These are phyloP conservation scores for Drosophila burlai DNA, from an alignment of 1,140 invertebrate genomes.

Conservation along the genomic window DNA sequence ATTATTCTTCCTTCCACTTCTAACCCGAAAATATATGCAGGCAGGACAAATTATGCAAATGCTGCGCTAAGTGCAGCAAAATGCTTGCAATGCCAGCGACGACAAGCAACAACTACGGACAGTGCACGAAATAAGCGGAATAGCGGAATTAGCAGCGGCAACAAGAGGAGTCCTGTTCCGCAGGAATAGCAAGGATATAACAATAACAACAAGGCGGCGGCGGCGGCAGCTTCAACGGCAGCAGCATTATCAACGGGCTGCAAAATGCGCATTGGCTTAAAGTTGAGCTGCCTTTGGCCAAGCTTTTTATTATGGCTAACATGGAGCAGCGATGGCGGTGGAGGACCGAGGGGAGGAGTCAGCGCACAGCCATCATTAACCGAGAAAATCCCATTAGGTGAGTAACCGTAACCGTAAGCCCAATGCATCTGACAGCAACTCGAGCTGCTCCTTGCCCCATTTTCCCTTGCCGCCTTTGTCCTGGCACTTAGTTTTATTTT, in stretches of 20 bases:
- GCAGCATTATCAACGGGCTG: slow-evolving; percentile 44
- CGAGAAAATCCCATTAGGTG: slow-evolving; percentile 85
- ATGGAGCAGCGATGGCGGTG: slow-evolving; percentile 43
- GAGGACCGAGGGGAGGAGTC: slow-evolving; percentile 27
- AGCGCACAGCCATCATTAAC: slow-evolving; percentile 82
- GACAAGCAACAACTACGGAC: slow-evolving; percentile 43
- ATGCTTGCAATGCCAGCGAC: slow-evolving; percentile 58
- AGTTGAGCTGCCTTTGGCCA: slow-evolving; percentile 67
- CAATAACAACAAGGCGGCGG: slow-evolving; percentile 14
- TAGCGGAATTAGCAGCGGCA: slow-evolving; percentile 29
- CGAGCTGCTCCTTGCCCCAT: slow-evolving; percentile 3
- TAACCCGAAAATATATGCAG: slow-evolving; percentile 26
- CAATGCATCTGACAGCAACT: slow-evolving; percentile 42
- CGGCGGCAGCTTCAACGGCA: slow-evolving; percentile 6
- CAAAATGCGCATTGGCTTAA: slow-evolving; percentile 76
- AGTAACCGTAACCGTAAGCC: slow-evolving; percentile 66
- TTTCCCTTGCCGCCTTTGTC: slow-evolving; percentile 22
- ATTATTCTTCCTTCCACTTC: background rate
- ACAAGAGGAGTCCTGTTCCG: slow-evolving; percentile 21
- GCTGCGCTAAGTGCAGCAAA: slow-evolving; percentile 64
- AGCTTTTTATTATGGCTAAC: slow-evolving; percentile 77
- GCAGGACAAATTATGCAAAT: slow-evolving; percentile 67
- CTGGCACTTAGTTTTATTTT: slow-evolving; percentile 40
- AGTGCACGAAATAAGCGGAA: slow-evolving; percentile 38
- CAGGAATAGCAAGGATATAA: slow-evolving; percentile 37